Conservation (phyloP, 2,113 vertebrate genomes). For the Spea bombifrons region DNA sequence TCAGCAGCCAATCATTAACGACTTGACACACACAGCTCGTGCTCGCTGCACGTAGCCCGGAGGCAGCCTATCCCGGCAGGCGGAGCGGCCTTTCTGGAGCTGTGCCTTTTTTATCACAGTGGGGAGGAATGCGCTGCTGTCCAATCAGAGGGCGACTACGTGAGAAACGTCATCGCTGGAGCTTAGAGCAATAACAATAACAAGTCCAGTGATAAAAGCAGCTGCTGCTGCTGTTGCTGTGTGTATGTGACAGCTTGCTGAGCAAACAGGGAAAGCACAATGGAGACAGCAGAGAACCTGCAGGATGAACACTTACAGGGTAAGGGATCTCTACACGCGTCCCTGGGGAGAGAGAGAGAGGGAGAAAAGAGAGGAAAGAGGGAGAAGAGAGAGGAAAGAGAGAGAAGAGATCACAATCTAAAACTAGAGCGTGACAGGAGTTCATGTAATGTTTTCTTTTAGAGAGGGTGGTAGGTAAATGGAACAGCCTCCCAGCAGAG, state of each 20-base stretch:
- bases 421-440: too few relatives aligned
- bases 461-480: too few relatives aligned
- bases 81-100: neutral
- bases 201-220: slow-evolving; percentile 35
- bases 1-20: neutral
- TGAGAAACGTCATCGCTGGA: slow-evolving; percentile 19
- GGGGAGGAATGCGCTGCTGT: neutral
- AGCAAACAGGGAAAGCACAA: slow-evolving; percentile 3
- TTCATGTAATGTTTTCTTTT: too few relatives aligned
- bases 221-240: slow-evolving; percentile 11
- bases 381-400: too few relatives aligned
- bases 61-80: neutral
- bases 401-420: too few relatives aligned
- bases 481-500: too few relatives aligned
- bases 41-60: neutral
- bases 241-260: neutral
- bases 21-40: neutral
- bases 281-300: slow-evolving; percentile 51
- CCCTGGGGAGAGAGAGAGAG: too few relatives aligned
- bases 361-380: too few relatives aligned
- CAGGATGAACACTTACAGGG: slow-evolving; percentile 70
- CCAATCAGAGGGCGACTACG: slow-evolving; percentile 29
- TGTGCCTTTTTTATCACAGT: neutral
- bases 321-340: slow-evolving; percentile 46
- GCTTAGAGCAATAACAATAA: slow-evolving; percentile 42